Evolutionary conservation across 1,140 invertebrate genomes (phyloP), one percentile per base, ranked within the genome.

Genomic region (Scaptomyza montana): DNA sequence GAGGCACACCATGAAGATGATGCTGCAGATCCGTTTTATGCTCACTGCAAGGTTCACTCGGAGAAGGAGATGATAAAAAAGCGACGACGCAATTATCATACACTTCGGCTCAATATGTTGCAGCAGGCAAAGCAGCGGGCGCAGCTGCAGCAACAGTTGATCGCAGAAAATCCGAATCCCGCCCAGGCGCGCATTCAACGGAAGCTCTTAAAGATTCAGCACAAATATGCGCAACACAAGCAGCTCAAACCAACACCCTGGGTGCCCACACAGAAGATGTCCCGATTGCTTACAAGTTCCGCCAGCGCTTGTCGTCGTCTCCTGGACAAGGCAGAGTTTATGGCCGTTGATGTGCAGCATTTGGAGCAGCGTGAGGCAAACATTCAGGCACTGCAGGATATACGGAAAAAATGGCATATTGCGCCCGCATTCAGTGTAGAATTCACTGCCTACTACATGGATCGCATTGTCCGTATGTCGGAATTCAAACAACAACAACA

Each of bases 21-120:
- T 85, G 97, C 98, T 80, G 98, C 98, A 1, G 98, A 99, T 94
- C 98, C 98, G 1, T 99, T 98, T 92, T 99, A 98, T 92, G 98
- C 98, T 0, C 98, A 99, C 89, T 99, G 98, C 90, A 97, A 97
- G 92, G 93, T 98, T 25, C 97, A 98, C 92, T 97, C 97, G 0
- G 97, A 98, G 80, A 97, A 97, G 91, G 94, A 95, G 8, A 93
- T 96, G 30, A 95, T 97, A 9, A 95, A 95, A 90, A 94, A 95
- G 90, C 94, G 96, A n/a, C 95, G 96, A 89, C 93, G 97, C 2
- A 98, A 98, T 92, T 99, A 96, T 94, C 93, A 98, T 49, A 96
- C 97, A 3, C 93, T 99, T 16, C 97, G 98, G 82, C 93, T 98
- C 13, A 94, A 97, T 62, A 96, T 96, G 51, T 63, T 92, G 71